A percentile compares a stretch with the other conserved stretches of the same genome.
Evolutionary conservation across 1,140 invertebrate species (phyloP).

Genomic region (Drosophila busckii): DNA sequence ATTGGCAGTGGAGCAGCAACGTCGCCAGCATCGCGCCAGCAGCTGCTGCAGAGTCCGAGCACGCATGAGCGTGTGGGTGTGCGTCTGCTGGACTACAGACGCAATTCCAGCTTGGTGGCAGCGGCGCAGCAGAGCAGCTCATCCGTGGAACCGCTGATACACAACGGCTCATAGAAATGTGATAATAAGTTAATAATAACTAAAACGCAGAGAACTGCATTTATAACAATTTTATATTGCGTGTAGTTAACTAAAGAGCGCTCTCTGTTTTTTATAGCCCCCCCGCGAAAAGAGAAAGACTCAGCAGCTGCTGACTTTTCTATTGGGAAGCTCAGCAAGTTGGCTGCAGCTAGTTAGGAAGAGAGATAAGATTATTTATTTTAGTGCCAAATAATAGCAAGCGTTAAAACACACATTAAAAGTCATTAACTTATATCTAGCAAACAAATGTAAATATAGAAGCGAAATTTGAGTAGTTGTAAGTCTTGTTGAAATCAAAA

Average conservation of each 20-base stretch:
- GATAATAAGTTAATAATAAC: constrained; percentile 65
- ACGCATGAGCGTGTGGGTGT: constrained; percentile 49
- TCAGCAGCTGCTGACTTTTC: too few species aligned
- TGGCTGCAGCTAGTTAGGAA: constrained; percentile 36
- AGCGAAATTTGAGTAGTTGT: too few species aligned
- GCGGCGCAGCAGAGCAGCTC: constrained; percentile 15
- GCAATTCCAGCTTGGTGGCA: constrained; percentile 33
- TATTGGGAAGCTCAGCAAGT: too few species aligned
- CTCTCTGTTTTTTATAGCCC: too few species aligned
- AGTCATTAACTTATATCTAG: constrained; percentile 73
- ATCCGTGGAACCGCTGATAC: constrained; percentile 36
- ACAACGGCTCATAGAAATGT: constrained; percentile 43
- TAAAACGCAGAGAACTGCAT: constrained; percentile 37
- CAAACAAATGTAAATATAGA: too few species aligned
- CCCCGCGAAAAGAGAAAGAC: too few species aligned
- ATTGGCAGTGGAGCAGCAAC: background rate
- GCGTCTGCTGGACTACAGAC: constrained; percentile 57
- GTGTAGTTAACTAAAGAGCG: too few species aligned
- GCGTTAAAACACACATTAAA: constrained; percentile 26
- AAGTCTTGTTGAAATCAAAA: constrained; percentile 39
- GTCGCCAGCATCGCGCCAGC: constrained; percentile 2
- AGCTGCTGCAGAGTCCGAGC: constrained; percentile 14
- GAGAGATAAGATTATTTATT: constrained; percentile 75
- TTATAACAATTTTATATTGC: constrained; percentile 29
- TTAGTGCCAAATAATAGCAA: constrained; percentile 59